Evolutionary conservation across 2,888 invertebrate genomes (phyloP), one percentile per base, ranked within the genome.

Genomic region (Crocallis elinguaria): DNA sequence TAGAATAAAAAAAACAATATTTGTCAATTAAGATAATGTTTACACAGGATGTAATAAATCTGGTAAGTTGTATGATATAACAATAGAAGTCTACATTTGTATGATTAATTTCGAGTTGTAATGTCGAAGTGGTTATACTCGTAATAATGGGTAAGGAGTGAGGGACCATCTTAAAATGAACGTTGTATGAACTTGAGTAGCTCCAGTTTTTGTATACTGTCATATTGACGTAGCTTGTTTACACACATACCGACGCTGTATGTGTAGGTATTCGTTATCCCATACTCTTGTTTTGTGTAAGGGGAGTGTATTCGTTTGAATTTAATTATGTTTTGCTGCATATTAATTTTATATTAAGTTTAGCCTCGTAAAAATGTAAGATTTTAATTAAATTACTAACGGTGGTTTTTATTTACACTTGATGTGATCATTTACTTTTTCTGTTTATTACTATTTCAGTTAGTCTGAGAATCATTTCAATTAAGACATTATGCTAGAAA

Each of bases 191-290:
- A 54, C 38, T 44, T 54, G 43, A 48, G 48, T 11, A 9, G 9
- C 53, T 54, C 17, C 16, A 8, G 11, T 21, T 19, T 38, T 13
- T n/a, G 6, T 60, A 46, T 59, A 57, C 46, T 54, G 57, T 45
- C 52, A 57, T 84, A 84, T 85, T 81, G 82, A 82, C 79, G 81
- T 79, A 75, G 77, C 77, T 77, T 81, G 77, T 84, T 81, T 79
- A 73, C 75, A 71, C 73, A 78, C 67, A 70, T 65, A 68, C 66
- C 63, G 54, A 59, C 60, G 30, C 55, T 64, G 65, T 64, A 56
- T 65, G 67, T 68, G 62, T 63, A 66, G 60, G 68, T 73, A 67
- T 74, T 70, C 73, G 68, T 71, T 76, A 71, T 73, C 70, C 69
- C 72, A 71, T 69, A 68, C 71, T 71, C 74, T 66, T 77, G 73